Evolutionary conservation across 2,797 vertebrate genomes (phyloP).

Genomic region (Leptatherina wallacei): DNA sequence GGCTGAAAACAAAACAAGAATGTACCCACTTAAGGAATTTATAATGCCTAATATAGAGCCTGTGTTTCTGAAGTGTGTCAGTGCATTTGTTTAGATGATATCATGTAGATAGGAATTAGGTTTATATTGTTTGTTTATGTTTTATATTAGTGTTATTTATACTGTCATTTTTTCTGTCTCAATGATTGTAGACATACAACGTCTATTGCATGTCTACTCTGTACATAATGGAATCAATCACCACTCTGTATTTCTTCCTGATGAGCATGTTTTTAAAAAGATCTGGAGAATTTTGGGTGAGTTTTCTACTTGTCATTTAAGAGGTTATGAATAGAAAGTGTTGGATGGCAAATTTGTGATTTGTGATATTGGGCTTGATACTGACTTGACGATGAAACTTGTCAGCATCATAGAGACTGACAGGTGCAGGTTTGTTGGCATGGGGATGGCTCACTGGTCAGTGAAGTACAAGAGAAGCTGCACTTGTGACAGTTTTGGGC

Average conservation of each 20-base stretch:
- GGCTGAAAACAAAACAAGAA: too few species aligned
- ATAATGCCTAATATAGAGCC: too few species aligned
- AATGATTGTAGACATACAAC: too few species aligned
- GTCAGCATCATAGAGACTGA: slow-evolving; percentile 25
- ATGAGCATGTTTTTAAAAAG: not conserved
- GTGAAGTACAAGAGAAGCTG: slow-evolving; percentile 25
- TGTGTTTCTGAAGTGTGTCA: too few species aligned
- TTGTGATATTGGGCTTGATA: not conserved
- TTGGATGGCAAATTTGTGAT: not conserved
- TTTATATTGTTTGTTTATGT: too few species aligned
- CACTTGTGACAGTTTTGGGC: slow-evolving; percentile 52
- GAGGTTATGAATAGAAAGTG: not conserved
- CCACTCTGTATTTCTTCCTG: not conserved
- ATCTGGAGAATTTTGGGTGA: not conserved
- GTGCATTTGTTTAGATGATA: too few species aligned
- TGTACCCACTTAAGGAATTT: too few species aligned
- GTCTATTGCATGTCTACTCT: not conserved
- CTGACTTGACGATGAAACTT: not conserved
- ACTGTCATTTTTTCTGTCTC: too few species aligned
- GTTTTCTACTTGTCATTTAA: not conserved
- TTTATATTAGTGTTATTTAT: too few species aligned
- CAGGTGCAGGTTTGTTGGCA: slow-evolving; percentile 23
- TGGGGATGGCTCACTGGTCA: not conserved
- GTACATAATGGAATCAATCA: not conserved
- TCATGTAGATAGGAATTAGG: too few species aligned